Base-by-base conservation (phyloP, 37 sponge, comb jelly and placozoan genomes). In the Chondrilla cf. caribensis region DNA sequence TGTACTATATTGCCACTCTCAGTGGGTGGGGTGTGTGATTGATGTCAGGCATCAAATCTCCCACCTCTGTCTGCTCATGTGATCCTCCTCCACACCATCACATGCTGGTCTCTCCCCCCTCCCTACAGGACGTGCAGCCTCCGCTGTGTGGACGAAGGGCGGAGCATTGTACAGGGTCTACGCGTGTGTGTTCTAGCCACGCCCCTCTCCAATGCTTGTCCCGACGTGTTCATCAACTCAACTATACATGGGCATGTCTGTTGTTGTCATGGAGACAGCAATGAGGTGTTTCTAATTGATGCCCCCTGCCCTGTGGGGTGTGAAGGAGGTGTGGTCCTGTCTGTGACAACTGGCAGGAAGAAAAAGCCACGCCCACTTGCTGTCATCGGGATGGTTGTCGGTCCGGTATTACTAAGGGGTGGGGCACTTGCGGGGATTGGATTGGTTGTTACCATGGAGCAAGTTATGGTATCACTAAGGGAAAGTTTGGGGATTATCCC, bases 221-320 rank as follows among this genome's bases (percentile, higher is more conserved):
- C 68, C 4, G 68, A 67, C 29, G 29, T 67, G 17, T 67, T 67
- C 68, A 67, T 67, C 68, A n/a, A 67, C 33, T 67, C 68, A 29
- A 67, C 35, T 17, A 67, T 67, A 8, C 17, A 33, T 33, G 68
- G 68, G 33, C 35, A 28, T 4, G 29, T 67, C 35, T 67, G 68
- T 67, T 26, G 68, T 67, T 67, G 35, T 32, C 33, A 67, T 29
- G 68, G 68, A 33, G 11, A 47, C 51, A 47, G 51, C 51, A 47
- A 47, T 47, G 68, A n/a, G n/a, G 2, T 67, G 17, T 26, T 67
- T 4, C 0, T 67, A 6, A 17, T 67, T 26, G 68, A 67, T 67
- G 68, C 68, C 2, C 68, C 68, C 17, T 67, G 68, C 33, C 68
- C 68, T 31, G 32, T 67, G 29, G 68, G 68, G 29, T 67, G 68